Percentiles rank a stretch among this genome's conserved stretches.
These are phyloP conservation scores for Pyrgilauda ruficollis DNA, from an alignment of 2,113 vertebrate species.

Conservation along the genomic window DNA sequence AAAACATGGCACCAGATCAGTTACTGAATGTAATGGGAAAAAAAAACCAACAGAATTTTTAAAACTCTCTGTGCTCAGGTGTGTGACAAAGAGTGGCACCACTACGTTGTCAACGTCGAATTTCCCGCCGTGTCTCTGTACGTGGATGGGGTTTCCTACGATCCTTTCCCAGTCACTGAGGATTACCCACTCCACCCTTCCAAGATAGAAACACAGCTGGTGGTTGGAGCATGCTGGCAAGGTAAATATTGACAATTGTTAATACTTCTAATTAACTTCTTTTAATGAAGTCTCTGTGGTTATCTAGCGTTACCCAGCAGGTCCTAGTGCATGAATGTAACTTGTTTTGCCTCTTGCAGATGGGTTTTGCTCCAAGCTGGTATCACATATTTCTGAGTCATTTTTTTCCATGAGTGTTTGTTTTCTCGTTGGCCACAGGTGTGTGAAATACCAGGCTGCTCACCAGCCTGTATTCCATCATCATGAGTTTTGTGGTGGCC, in stretches of 20 bases:
- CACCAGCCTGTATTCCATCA: background rate
- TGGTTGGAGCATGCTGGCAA: constrained; percentile 98
- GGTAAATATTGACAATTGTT: constrained; percentile 69
- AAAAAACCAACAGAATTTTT: background rate
- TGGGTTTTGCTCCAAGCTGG: background rate
- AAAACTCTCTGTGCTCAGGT: constrained; percentile 68
- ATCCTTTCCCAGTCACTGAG: constrained; percentile 94
- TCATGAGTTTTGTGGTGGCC: background rate
- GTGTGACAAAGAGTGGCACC: constrained; percentile 97
- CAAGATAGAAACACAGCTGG: constrained; percentile 88
- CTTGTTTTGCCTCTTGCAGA: background rate
- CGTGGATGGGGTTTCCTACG: constrained; percentile 86
- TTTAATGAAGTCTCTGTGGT: background rate
- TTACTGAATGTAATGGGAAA: background rate
- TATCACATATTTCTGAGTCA: background rate
- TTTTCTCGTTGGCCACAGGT: background rate
- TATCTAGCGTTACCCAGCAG: background rate
- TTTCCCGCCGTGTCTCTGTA: constrained; percentile 86
- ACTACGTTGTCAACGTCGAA: constrained; percentile 92
- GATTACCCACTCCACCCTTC: constrained; percentile 91
- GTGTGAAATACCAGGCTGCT: background rate
- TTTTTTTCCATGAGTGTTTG: background rate
- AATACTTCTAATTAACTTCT: background rate
- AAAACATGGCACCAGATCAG: background rate
- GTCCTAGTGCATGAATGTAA: background rate